Conservation (phyloP, 2,888 invertebrate species). For the Ernsta delagoae region DNA sequence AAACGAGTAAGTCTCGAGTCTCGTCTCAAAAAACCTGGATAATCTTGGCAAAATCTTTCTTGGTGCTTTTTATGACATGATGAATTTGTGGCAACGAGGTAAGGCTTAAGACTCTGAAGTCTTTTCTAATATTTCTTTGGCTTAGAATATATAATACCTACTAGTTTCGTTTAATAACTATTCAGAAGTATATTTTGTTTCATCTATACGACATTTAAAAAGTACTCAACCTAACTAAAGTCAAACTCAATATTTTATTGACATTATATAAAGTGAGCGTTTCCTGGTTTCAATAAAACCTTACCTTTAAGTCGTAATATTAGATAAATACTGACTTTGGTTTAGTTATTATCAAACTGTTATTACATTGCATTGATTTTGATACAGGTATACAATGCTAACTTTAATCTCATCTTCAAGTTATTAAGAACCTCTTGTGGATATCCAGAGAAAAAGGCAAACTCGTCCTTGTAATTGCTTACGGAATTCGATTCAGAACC, state of each 20-base stretch:
- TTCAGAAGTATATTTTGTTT: no score
- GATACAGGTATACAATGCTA: background rate
- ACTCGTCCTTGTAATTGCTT: conserved; percentile 7
- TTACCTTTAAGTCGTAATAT: no score
- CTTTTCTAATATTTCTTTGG: background rate
- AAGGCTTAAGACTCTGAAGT: background rate
- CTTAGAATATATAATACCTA: background rate
- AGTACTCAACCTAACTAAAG: no score
- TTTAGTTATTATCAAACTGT: no score
- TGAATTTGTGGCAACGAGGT: conserved; percentile 13
- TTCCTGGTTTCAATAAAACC: no score
- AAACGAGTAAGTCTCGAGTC: conserved; percentile 32
- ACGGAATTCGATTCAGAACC: conserved; percentile 7
- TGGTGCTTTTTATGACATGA: conserved; percentile 17
- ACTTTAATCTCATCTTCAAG: background rate
- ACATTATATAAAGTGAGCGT: no score
- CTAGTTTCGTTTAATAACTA: no score
- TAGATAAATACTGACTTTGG: no score
- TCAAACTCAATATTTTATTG: no score
- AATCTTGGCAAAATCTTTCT: conserved; percentile 25
- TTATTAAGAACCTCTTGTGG: background rate
- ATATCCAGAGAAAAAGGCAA: background rate
- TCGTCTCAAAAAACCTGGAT: conserved; percentile 31
- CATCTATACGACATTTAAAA: no score
- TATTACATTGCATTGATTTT: no score